Percentiles rank a stretch among this genome's conserved stretches.
Evolutionary conservation across 2,797 vertebrate genomes (phyloP).

Genomic region (Psittacula echo): DNA sequence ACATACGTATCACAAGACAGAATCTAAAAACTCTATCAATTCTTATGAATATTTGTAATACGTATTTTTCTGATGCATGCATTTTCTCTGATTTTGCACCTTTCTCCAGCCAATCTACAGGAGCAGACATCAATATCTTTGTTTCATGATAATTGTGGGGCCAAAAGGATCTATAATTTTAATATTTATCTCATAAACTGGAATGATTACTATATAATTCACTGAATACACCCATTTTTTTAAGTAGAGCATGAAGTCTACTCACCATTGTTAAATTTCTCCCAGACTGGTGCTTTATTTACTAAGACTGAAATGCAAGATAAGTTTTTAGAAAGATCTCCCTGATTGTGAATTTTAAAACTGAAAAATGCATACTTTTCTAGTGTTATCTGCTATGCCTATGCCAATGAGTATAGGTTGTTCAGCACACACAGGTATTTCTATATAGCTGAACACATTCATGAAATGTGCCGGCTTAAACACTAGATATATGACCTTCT

Average conservation of each 20-base stretch:
- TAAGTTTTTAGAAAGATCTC: background rate
- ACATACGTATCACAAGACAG: background rate
- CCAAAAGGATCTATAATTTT: background rate
- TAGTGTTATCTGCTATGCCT: background rate
- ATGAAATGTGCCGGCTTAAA: background rate
- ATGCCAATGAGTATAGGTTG: rapidly evolving
- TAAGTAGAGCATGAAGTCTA: background rate
- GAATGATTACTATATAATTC: background rate
- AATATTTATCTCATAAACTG: background rate
- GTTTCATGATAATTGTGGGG: background rate
- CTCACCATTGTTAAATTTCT: background rate
- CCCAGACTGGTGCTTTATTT: background rate
- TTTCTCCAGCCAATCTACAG: background rate
- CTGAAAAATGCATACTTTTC: background rate
- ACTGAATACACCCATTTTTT: background rate
- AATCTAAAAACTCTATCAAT: background rate
- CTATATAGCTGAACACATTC: background rate
- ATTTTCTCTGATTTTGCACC: background rate
- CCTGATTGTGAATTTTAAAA: background rate
- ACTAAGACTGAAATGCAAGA: background rate
- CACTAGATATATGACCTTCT: background rate
- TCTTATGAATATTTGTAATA: background rate
- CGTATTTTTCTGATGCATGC: background rate
- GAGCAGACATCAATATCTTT: background rate
- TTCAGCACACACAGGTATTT: background rate